Percentiles rank a stretch among this genome's conserved stretches.
phyloP scores from a whole-genome alignment of 2,113 vertebrate species.

The Entomyzon cyanotis region DNA sequence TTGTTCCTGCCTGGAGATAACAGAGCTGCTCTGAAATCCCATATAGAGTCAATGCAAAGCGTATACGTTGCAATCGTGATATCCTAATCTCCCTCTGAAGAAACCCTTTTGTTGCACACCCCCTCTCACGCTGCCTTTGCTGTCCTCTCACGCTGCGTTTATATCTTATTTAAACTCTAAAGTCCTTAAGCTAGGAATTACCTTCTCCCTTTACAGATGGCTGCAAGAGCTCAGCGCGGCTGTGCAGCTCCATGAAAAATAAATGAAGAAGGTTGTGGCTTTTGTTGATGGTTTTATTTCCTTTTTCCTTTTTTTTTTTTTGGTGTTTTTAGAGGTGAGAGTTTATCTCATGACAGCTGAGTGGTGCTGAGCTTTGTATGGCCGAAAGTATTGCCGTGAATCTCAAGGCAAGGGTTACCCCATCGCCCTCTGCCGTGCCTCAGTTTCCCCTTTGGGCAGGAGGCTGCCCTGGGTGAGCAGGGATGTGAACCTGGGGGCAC shows the following conservation, averaged over 20 bases:
- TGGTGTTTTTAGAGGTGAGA: neutral
- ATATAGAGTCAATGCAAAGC: neutral
- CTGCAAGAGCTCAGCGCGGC: neutral
- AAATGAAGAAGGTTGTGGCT: neutral
- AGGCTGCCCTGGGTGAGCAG: neutral
- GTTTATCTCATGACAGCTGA: neutral
- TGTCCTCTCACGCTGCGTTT: neutral
- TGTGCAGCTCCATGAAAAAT: constrained; percentile 12
- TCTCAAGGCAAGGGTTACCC: neutral
- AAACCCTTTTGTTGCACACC: neutral
- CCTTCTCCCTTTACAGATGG: constrained; percentile 20
- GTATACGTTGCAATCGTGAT: neutral
- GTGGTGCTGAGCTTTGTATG: neutral
- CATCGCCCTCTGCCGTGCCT: neutral
- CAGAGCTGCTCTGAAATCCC: neutral
- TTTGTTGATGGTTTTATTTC: neutral
- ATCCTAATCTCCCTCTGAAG: neutral
- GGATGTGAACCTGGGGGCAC: neutral
- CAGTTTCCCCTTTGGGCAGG: neutral
- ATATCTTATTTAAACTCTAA: constrained; percentile 5
- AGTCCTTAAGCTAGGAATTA: constrained; percentile 46
- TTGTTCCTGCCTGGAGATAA: constrained; percentile 4
- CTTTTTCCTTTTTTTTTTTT: neutral
- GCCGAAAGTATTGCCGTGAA: neutral
- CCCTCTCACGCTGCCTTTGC: neutral